These are phyloP conservation scores for Agriopis aurantiaria DNA, from an alignment of 2,888 invertebrate species.

Conservation along the genomic window DNA sequence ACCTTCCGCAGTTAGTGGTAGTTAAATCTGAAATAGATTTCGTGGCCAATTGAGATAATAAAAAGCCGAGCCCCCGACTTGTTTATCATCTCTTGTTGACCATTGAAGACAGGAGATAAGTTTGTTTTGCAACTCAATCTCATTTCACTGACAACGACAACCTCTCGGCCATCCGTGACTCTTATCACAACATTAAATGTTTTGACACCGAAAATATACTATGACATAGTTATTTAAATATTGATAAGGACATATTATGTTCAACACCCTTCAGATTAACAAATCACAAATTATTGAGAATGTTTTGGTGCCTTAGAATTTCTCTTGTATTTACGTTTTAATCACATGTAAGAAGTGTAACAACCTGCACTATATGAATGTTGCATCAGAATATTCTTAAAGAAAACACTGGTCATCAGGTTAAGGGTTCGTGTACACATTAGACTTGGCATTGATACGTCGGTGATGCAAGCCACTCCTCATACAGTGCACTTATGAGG, in stretches of 20 bases:
- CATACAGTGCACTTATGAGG: slow-evolving; percentile 19
- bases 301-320: background rate
- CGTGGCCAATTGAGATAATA: slow-evolving; percentile 50
- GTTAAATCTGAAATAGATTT: slow-evolving; percentile 43
- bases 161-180: slow-evolving; percentile 11
- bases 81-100: slow-evolving; percentile 61
- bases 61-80: slow-evolving; percentile 63
- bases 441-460: background rate
- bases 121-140: slow-evolving; percentile 49
- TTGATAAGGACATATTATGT: background rate
- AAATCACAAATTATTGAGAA: background rate
- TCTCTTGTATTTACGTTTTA: background rate
- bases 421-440: background rate
- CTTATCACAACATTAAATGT: slow-evolving; percentile 16
- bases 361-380: too few relatives aligned
- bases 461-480: slow-evolving; percentile 19
- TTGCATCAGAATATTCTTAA: too few relatives aligned
- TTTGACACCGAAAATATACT: slow-evolving; percentile 17
- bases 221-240: slow-evolving; percentile 16
- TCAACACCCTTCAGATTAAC: background rate
- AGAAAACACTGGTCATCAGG: too few relatives aligned
- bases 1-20: too few relatives aligned
- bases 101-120: slow-evolving; percentile 55
- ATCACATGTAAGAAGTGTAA: too few relatives aligned
- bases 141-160: slow-evolving; percentile 30